Evolutionary conservation across 2,888 invertebrate species (phyloP).

Genomic region (Parnassius smintheus): DNA sequence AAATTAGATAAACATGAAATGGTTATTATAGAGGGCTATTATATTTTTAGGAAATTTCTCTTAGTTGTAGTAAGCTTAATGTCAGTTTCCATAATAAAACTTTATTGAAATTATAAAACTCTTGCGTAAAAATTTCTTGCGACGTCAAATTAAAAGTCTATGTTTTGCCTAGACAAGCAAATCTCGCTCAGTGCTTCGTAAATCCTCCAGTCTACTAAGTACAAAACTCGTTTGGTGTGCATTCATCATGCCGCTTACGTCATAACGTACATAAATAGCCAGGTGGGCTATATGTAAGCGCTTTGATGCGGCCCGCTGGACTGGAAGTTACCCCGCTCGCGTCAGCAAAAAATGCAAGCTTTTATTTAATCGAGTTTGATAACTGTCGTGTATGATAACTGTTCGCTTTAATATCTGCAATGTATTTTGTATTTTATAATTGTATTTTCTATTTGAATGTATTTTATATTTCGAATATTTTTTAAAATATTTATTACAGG

Average conservation of each 20-base stretch:
- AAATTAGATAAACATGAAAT: no score
- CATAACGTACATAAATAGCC: conserved; percentile 27
- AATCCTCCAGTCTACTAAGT: conserved; percentile 8
- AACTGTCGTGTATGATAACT: conserved; percentile 6
- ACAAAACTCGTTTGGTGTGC: conserved; percentile 19
- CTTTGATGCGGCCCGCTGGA: conserved; percentile 42
- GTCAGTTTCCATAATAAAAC: background rate
- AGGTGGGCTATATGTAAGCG: conserved; percentile 26
- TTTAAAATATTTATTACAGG: no score
- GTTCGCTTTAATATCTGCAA: conserved; percentile 19
- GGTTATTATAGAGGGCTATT: no score
- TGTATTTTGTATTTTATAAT: background rate
- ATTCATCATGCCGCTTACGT: conserved; percentile 16
- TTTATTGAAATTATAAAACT: no score
- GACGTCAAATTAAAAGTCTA: conserved; percentile 16
- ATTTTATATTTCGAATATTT: conserved; percentile 17
- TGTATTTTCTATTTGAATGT: conserved; percentile 1
- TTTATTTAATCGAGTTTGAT: conserved; percentile 21
- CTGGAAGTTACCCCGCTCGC: conserved; percentile 35
- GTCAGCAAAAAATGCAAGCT: conserved; percentile 28
- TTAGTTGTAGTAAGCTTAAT: background rate
- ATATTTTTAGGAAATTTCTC: no score
- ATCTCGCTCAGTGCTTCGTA: conserved; percentile 9
- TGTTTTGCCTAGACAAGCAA: conserved; percentile 4
- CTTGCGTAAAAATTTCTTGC: background rate